These are phyloP conservation scores for Hiodon tergisus DNA, from an alignment of 2,113 vertebrate genomes.

Conservation along the genomic window DNA sequence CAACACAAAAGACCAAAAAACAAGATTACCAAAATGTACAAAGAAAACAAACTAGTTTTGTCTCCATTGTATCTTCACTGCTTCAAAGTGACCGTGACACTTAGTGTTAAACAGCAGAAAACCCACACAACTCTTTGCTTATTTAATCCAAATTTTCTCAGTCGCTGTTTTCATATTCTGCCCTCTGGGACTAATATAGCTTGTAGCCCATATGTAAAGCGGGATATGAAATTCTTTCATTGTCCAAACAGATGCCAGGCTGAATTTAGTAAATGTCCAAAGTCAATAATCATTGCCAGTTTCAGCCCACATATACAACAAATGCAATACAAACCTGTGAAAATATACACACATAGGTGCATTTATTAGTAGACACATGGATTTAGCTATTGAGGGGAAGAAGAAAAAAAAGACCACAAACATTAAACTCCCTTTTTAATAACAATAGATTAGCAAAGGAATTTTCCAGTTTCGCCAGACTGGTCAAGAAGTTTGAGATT, in stretches of 20 bases:
- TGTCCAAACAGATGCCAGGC: too few relatives aligned
- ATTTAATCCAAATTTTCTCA: background rate
- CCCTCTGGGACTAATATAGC: too few relatives aligned
- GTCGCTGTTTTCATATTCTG: background rate
- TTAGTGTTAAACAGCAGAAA: background rate
- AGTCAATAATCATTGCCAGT: background rate
- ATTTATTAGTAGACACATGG: too few relatives aligned
- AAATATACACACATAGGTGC: background rate
- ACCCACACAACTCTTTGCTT: background rate
- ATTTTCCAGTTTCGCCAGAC: constrained; percentile 1
- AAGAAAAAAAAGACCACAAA: background rate
- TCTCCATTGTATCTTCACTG: background rate
- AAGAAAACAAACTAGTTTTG: background rate
- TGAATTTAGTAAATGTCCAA: too few relatives aligned
- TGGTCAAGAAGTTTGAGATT: background rate
- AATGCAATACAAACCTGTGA: background rate
- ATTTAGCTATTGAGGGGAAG: too few relatives aligned
- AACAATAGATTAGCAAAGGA: background rate
- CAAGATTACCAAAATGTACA: background rate
- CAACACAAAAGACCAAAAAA: background rate
- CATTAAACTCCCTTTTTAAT: background rate
- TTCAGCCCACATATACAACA: background rate
- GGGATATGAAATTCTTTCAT: too few relatives aligned
- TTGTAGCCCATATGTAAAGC: too few relatives aligned
- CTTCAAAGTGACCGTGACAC: background rate